A percentile compares a stretch with the other conserved stretches of the same genome.
Evolutionary conservation across 2,888 invertebrate species (phyloP).

Genomic region (Phyllotreta striolata): DNA sequence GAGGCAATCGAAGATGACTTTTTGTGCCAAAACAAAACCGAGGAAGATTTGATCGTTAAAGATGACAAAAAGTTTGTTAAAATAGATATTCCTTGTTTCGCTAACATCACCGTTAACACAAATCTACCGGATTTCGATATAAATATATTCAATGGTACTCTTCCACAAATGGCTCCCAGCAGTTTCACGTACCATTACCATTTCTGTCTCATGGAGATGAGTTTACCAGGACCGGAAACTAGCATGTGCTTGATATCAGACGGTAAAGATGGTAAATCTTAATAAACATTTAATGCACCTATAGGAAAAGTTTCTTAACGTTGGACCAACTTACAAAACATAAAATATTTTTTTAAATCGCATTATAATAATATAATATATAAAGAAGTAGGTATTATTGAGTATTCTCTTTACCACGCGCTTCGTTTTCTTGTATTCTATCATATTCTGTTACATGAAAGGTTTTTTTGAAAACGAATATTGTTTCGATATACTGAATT

Average conservation of each 20-base stretch:
- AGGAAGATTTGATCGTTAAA: constrained; percentile 33
- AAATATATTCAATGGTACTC: constrained; percentile 42
- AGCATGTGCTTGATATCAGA: constrained; percentile 39
- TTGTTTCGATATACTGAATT: too few relatives aligned
- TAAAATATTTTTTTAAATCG: too few relatives aligned
- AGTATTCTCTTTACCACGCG: too few relatives aligned
- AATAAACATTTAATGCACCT: not conserved
- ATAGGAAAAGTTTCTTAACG: too few relatives aligned
- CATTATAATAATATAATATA: too few relatives aligned
- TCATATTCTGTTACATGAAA: too few relatives aligned
- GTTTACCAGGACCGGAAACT: constrained; percentile 48
- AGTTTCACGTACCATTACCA: constrained; percentile 45
- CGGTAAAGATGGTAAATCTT: constrained; percentile 10
- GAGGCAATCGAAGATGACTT: constrained; percentile 41
- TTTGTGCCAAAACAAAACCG: constrained; percentile 48
- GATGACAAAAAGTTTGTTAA: constrained; percentile 40
- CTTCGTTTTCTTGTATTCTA: too few relatives aligned
- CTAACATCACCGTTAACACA: constrained; percentile 53
- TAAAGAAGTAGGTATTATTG: too few relatives aligned
- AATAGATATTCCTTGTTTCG: constrained; percentile 53
- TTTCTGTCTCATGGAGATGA: constrained; percentile 50
- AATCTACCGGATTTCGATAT: constrained; percentile 46
- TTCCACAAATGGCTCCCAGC: constrained; percentile 39
- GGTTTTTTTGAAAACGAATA: too few relatives aligned
- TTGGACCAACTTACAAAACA: too few relatives aligned